These are phyloP conservation scores for Sialia sialis DNA, from an alignment of 2,113 vertebrate species.

Conservation along the genomic window DNA sequence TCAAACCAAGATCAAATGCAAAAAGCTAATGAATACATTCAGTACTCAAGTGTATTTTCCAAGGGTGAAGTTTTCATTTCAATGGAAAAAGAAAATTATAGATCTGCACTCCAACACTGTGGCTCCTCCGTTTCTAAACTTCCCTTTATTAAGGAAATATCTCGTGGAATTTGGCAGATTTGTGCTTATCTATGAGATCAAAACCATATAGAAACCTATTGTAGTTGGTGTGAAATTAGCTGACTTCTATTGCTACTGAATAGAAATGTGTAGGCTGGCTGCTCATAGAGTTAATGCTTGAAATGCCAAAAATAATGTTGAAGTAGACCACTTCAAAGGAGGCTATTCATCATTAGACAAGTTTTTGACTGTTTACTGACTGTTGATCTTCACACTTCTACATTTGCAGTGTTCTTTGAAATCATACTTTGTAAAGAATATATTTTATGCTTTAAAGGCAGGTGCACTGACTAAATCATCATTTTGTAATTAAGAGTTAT, in stretches of 20 bases:
- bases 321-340: conserved; percentile 42
- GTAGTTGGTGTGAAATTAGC: conserved; percentile 44
- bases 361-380: background rate
- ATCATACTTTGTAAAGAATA: background rate
- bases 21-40: background rate
- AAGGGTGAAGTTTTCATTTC: conserved; percentile 29
- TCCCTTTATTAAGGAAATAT: conserved; percentile 19
- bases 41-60: background rate
- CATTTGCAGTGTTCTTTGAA: conserved; percentile 4
- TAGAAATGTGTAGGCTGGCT: conserved; percentile 29
- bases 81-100: background rate
- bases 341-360: background rate
- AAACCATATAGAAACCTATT: conserved; percentile 26
- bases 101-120: background rate
- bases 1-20: conserved; percentile 40
- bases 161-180: conserved; percentile 44
- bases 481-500: background rate
- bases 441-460: background rate
- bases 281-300: conserved; percentile 41
- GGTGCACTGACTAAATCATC: background rate
- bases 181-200: conserved; percentile 29
- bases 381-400: conserved; percentile 2
- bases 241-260: conserved; percentile 34
- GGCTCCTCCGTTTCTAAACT: background rate
- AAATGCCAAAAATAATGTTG: conserved; percentile 61